Conservation (phyloP, 2,888 invertebrate genomes). For the Rhagium mordax region DNA sequence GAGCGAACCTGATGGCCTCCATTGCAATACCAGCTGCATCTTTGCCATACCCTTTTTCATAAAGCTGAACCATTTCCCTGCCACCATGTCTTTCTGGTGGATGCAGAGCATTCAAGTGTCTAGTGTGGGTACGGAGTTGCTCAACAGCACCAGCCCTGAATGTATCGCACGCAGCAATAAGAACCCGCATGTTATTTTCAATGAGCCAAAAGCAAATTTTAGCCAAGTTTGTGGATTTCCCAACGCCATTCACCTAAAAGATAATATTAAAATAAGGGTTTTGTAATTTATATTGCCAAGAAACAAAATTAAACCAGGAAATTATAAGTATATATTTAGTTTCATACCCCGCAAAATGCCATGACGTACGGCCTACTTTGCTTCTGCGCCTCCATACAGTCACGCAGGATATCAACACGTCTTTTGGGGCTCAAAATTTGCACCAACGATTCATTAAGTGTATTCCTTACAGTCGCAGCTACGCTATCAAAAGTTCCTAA, state of each 20-base stretch:
- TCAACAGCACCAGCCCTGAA: conserved; percentile 99
- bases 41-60: conserved; percentile 96
- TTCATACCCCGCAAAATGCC: conserved; percentile 92
- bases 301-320: too few relatives aligned
- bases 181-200: conserved; percentile 95
- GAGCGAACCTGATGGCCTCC: conserved; percentile 94
- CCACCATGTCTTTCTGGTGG: conserved; percentile 82
- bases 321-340: too few relatives aligned
- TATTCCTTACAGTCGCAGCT: conserved; percentile 88
- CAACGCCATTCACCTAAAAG: conserved; percentile 87
- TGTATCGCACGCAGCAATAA: conserved; percentile 99
- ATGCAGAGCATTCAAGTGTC: conserved; percentile 94
- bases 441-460: conserved; percentile 92
- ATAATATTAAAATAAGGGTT: too few relatives aligned
- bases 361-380: conserved; percentile 93
- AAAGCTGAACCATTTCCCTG: conserved; percentile 90
- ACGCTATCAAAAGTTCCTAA: conserved; percentile 96
- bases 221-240: conserved; percentile 98
- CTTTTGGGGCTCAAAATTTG: conserved; percentile 95
- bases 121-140: conserved; percentile 94
- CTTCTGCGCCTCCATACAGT: conserved; percentile 90
- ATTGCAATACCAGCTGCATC: conserved; percentile 99
- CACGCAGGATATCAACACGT: conserved; percentile 95
- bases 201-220: conserved; percentile 99
- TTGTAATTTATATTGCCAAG: too few relatives aligned